Conservation (phyloP, 2,113 vertebrate genomes). For the Dascyllus trimaculatus region DNA sequence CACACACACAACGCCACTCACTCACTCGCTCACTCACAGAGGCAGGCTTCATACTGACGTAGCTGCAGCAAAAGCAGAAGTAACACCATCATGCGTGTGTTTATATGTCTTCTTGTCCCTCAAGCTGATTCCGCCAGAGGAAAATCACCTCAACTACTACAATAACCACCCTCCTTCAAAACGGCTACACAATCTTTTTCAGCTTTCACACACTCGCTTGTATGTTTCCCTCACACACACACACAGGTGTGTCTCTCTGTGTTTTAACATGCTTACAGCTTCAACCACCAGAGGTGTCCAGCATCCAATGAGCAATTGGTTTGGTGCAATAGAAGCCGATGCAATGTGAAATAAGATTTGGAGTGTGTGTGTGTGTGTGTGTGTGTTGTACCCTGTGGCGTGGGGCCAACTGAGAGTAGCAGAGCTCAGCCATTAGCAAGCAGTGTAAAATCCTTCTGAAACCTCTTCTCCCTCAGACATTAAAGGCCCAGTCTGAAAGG, state of each 20-base stretch:
- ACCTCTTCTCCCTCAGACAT: constrained; percentile 52
- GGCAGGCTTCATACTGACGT: constrained; percentile 13
- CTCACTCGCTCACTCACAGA: constrained; percentile 8
- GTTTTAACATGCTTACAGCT: neutral
- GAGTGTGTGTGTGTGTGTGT: constrained; percentile 3
- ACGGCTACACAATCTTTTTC: neutral
- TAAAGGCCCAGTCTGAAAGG: constrained; percentile 56
- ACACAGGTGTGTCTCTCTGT: no score
- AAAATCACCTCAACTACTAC: neutral
- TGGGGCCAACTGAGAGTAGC: constrained; percentile 43
- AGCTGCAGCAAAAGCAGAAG: constrained; percentile 16
- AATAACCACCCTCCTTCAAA: neutral
- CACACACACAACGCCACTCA: constrained; percentile 23
- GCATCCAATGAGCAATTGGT: neutral
- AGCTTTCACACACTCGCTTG: no score
- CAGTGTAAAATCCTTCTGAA: constrained; percentile 57
- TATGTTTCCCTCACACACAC: no score
- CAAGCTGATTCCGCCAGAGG: neutral
- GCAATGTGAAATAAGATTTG: constrained; percentile 71
- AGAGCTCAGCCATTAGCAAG: constrained; percentile 55
- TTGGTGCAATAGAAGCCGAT: no score
- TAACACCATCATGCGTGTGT: constrained; percentile 13
- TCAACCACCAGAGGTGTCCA: neutral
- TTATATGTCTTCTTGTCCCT: neutral
- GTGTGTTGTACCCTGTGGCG: constrained; percentile 16